phyloP scores from a whole-genome alignment of 2,113 vertebrate species.

The Phalacrocorax carbo region DNA sequence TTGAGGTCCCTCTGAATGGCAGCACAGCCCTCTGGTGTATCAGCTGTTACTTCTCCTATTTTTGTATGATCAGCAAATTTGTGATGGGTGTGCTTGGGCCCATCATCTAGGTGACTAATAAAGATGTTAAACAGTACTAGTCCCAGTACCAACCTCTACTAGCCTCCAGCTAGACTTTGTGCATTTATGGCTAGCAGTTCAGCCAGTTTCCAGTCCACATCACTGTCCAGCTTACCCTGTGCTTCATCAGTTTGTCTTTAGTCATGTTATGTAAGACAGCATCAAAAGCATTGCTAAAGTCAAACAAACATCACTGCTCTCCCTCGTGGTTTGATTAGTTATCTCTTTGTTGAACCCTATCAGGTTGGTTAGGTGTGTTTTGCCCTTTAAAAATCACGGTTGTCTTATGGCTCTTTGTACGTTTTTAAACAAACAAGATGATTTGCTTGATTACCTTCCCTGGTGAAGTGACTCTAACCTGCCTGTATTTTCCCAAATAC shows the following conservation, averaged over 20 bases:
- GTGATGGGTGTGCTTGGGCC: accelerated
- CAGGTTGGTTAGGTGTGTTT: not conserved
- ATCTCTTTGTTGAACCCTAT: not conserved
- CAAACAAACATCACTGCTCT: not conserved
- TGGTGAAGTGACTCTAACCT: not conserved
- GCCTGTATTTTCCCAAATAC: not conserved
- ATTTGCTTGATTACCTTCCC: not conserved
- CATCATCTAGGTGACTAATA: not conserved
- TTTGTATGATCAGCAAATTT: not conserved
- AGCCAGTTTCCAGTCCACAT: not conserved
- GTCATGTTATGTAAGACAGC: not conserved
- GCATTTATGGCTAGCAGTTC: not conserved
- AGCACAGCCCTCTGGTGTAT: not conserved
- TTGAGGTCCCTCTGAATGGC: not conserved
- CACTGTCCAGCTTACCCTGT: not conserved
- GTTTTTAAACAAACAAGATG: not conserved
- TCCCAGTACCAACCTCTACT: not conserved
- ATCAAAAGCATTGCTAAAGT: not conserved
- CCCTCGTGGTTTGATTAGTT: not conserved
- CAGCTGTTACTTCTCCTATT: not conserved
- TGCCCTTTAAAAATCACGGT: not conserved
- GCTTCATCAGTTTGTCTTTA: not conserved
- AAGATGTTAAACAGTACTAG: not conserved
- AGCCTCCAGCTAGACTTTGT: not conserved
- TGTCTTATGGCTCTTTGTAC: not conserved